A percentile compares a stretch with the other conserved stretches of the same genome.
Conservation (phyloP, 2,113 vertebrate genomes). For the Morone saxatilis region DNA sequence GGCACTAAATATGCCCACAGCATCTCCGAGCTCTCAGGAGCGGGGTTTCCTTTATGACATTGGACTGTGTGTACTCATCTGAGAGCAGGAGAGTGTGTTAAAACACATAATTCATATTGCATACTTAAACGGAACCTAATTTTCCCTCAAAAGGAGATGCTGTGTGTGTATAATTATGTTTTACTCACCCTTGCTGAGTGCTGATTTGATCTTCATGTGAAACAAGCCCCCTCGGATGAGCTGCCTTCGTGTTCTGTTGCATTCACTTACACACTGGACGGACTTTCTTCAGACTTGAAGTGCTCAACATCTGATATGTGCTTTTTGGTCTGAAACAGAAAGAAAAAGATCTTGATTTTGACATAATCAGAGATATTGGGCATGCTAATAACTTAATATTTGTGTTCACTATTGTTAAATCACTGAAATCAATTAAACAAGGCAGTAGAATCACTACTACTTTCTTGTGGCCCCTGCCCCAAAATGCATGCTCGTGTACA, state of each 20-base stretch:
- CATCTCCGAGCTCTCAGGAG: conserved; percentile 5
- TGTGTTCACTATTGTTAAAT: background rate
- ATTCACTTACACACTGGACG: background rate
- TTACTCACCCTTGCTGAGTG: conserved; percentile 42
- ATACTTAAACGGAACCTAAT: background rate
- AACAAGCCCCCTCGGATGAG: background rate
- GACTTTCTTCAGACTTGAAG: background rate
- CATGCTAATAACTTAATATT: background rate
- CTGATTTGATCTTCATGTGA: conserved; percentile 3
- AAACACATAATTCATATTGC: background rate
- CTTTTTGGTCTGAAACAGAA: conserved; percentile 44
- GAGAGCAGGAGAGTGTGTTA: background rate
- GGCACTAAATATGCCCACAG: conserved; percentile 6
- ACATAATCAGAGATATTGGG: background rate
- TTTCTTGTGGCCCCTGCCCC: too few relatives aligned
- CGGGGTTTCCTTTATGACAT: background rate
- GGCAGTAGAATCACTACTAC: too few relatives aligned
- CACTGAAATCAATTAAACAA: background rate
- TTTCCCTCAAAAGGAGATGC: background rate
- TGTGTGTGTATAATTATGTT: background rate
- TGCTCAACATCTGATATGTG: background rate
- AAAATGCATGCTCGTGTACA: too few relatives aligned
- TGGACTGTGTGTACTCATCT: too few relatives aligned
- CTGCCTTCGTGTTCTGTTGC: background rate
- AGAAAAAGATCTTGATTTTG: background rate